Base-by-base conservation (phyloP, 1,140 invertebrate genomes). In the Brachionus koreanus region DNA sequence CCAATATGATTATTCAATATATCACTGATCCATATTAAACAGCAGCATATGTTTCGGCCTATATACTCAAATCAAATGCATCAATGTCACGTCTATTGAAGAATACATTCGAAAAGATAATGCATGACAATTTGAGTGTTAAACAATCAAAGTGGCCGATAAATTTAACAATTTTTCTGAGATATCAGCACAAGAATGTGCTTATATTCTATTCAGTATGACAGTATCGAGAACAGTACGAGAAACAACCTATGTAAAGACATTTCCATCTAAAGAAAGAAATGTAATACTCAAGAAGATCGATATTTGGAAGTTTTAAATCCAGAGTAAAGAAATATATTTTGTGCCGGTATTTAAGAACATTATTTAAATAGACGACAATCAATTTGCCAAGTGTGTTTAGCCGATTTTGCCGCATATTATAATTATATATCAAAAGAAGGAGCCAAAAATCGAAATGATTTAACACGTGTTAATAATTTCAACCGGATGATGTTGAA, bases 281-380 rank as follows among this genome's bases (percentile, higher is more conserved):
- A 72, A 72, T 72, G 33, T 72, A 4, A 72, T 72, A 23, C 37
- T 72, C 42, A 72, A 39, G 67, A 72, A 67, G 63, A 67, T 35
- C 63, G 63, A 3, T 67, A 67, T 67, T 67, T 67, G 35, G 63
- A 67, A 33, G 5, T 67, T 16, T 37, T 67, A 4, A 67, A 16
- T 35, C 63, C 63, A n/a, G 63, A 67, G 10, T 67, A 25, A 2
- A 29, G 10, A 10, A 37, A 35, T 25, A 67, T 67, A 35, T 67
- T 35, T 37, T 10, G 63, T 13, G 35, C 25, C 4, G 35, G 35
- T 10, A 33, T 67, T 13, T 12, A 35, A 0, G 3, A 67, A n/a
- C 63, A 67, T 67, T 67, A 67, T 35, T 25, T 67, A 10, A 67
- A 37, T 13, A 33, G 63, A 1, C 63, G 25, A 5, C 3, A 35